Evolutionary conservation across 2,797 vertebrate species (phyloP).

Genomic region (Oreochromis mossambicus): DNA sequence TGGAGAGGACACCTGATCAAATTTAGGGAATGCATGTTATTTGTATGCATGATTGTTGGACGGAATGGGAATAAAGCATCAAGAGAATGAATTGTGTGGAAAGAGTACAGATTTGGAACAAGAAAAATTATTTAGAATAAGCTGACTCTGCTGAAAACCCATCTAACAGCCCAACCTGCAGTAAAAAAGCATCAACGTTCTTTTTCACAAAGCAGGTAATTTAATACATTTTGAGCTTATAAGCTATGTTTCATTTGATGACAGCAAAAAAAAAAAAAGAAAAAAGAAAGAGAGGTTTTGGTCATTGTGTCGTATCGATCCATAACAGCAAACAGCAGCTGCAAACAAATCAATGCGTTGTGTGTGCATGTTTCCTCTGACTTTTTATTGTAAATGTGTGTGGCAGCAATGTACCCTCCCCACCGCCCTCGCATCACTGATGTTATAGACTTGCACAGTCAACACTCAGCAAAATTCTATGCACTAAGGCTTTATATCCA

Average conservation of each 20-base stretch:
- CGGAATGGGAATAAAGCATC: not conserved
- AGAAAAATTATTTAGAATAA: not conserved
- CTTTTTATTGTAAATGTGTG: not conserved
- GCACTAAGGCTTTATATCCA: not conserved
- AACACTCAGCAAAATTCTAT: not conserved
- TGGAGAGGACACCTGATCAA: slow-evolving; percentile 54
- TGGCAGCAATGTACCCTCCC: not conserved
- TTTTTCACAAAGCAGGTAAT: not conserved
- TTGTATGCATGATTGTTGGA: not conserved
- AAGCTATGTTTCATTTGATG: not conserved
- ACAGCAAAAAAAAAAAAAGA: not conserved
- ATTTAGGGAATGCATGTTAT: slow-evolving; percentile 37
- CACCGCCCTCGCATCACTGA: not conserved
- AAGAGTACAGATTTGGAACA: slow-evolving; percentile 1
- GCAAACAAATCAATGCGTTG: slow-evolving; percentile 3
- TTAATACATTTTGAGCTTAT: not conserved
- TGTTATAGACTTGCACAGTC: not conserved
- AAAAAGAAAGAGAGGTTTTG: not conserved
- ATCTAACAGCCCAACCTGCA: not conserved
- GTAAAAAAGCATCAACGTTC: not conserved
- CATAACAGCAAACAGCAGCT: not conserved
- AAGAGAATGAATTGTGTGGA: not conserved
- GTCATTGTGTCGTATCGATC: not conserved
- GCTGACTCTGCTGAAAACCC: slow-evolving; percentile 19
- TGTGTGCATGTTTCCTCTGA: not conserved